Percentiles rank a stretch among this genome's conserved stretches.
phyloP scores from a whole-genome alignment of 1,140 invertebrate species.

The Triops cancriformis region DNA sequence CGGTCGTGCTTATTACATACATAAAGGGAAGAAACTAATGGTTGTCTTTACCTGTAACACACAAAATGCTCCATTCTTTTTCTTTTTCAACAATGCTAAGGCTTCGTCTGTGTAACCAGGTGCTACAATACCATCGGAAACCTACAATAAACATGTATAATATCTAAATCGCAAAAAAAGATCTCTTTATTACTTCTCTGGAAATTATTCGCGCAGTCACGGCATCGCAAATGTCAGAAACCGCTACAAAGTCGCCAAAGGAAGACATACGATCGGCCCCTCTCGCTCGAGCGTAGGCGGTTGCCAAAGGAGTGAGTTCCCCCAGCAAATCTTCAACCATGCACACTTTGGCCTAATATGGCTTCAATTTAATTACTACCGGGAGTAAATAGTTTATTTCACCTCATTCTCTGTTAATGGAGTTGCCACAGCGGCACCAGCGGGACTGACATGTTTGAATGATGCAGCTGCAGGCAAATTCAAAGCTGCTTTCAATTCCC shows the following conservation, averaged over 20 bases:
- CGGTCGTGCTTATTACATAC: constrained; percentile 2
- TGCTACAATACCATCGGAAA: constrained; percentile 95
- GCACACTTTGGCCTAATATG: background rate
- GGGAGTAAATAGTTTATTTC: background rate
- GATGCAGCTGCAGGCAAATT: constrained; percentile 85
- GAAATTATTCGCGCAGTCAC: constrained; percentile 67
- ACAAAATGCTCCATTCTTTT: constrained; percentile 90
- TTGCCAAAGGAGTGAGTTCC: constrained; percentile 74
- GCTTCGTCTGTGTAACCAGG: constrained; percentile 80
- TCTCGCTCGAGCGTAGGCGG: constrained; percentile 88
- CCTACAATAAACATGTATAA: constrained; percentile 40
- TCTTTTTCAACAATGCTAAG: constrained; percentile 81
- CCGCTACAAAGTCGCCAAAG: constrained; percentile 93
- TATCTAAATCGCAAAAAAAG: constrained; percentile 25
- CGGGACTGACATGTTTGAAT: constrained; percentile 96
- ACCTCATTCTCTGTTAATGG: constrained; percentile 59
- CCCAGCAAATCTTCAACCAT: constrained; percentile 56
- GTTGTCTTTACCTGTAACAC: constrained; percentile 56
- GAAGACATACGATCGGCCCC: constrained; percentile 98
- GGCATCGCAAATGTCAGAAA: constrained; percentile 85
- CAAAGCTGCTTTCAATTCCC: constrained; percentile 71
- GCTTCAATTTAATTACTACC: background rate
- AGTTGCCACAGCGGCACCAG: constrained; percentile 83
- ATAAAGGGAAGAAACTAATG: constrained; percentile 22
- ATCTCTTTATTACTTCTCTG: constrained; percentile 47